Base-by-base conservation (phyloP, 2,888 invertebrate genomes). In the Lapara coniferarum region DNA sequence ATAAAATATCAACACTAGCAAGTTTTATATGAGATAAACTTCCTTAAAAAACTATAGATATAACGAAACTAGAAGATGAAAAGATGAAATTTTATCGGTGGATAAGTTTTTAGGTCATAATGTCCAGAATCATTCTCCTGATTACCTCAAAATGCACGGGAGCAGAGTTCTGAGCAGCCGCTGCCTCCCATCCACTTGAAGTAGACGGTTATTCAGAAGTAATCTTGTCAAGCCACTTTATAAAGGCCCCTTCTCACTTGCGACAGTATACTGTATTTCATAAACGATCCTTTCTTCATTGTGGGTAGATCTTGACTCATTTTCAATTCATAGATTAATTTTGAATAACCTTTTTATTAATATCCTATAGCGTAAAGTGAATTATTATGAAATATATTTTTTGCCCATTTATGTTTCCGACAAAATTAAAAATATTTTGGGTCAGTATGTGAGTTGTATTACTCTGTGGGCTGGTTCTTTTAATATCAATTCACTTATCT, bases 121-220 rank as follows among this genome's bases (percentile, higher is more conserved):
- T 63, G 71, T 73, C 57, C 69, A 70, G 68, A 71, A 74, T 56
- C 69, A 73, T 74, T 70, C 71, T 71, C 63, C 49, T 12, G 63
- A 6, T 63, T 63, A 63, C 63, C 46, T 19, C 49, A 49, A 46
- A 49, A 12, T 46, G 63, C 49, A 63, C 49, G 49, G 7, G 49
- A 63, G 19, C 13, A 63, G 16, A 44, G 46, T n/a, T 59, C 13
- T 46, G 37, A 19, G 16, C 19, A 63, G 19, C 49, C 16, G 12
- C 63, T 49, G 63, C 49, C 49, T 46, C 19, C 10, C 19, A 19
- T 46, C 46, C 19, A 46, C 30, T 46, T 10, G 57, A 25, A 63
- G 25, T 56, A 46, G 6, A 63, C 25, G 59, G 63, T 63, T 63
- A 63, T 63, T 63, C 63, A 63, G 13, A 63, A 63, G 19, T 63